Conservation (phyloP, 1,140 invertebrate genomes). For the Rhagoletis pomonella region DNA sequence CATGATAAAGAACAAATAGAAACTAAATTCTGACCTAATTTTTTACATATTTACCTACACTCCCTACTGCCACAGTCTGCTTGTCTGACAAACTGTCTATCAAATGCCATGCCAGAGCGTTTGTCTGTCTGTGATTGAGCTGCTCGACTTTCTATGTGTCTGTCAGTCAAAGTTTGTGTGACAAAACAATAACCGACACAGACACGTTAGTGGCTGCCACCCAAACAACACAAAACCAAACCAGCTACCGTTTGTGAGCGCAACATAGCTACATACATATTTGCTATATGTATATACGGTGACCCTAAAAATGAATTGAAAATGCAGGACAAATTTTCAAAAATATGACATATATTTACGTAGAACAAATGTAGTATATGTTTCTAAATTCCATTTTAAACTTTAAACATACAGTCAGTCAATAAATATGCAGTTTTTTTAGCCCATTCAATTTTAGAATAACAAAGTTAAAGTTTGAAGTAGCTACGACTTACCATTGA, state of each 20-base stretch:
- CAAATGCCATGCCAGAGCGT: background rate
- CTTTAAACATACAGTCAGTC: too few relatives aligned
- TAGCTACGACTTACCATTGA: too few relatives aligned
- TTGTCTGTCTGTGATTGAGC: background rate
- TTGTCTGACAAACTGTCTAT: conserved; percentile 28
- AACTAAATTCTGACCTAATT: background rate
- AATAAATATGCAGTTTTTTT: too few relatives aligned
- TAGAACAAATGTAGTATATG: too few relatives aligned
- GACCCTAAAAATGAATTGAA: too few relatives aligned
- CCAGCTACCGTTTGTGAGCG: conserved; percentile 18
- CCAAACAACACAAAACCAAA: background rate
- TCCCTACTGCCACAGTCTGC: conserved; percentile 26
- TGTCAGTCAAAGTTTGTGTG: conserved; percentile 46
- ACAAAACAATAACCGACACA: conserved; percentile 34
- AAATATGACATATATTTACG: too few relatives aligned
- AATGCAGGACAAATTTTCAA: too few relatives aligned
- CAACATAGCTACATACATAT: background rate
- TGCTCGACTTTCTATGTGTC: conserved; percentile 30
- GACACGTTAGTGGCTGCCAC: background rate
- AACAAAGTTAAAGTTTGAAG: too few relatives aligned
- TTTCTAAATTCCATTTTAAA: too few relatives aligned
- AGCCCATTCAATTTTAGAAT: too few relatives aligned
- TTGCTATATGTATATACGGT: background rate
- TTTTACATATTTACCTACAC: background rate
- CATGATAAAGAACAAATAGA: background rate